Evolutionary conservation across 1,140 invertebrate species (phyloP), one percentile per base, ranked within the genome.

Genomic region (Orius laevigatus): DNA sequence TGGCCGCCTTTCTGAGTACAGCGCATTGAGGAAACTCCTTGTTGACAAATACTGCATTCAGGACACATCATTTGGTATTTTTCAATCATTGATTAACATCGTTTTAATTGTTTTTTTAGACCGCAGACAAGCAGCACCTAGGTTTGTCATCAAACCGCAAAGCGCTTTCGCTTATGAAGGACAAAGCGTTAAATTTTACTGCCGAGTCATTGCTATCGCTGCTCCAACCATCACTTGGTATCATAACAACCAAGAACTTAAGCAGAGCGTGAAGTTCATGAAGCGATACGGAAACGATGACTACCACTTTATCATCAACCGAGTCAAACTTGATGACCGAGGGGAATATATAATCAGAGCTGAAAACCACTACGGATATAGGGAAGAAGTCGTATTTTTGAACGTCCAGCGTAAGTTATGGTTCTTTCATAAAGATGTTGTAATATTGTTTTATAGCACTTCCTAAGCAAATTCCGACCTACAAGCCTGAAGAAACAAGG

Each of bases 251-350:
- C 72, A 78, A 55, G 92, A 97, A 59, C 68, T 98, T n/a, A 74
- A 84, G 46, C 95, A 98, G 67, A 95, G 91, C 56, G 91, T 96
- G 18, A 99, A 99, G 67, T 95, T 92, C 66, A 98, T 98, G 93
- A 98, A 98, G 69, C 78, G 93, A 55, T 98, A 98, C 62, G 71
- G 78, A 25, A 89, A 87, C 33, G 90, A 95, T 55, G 91, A 98
- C 62, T 98, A 93, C 62, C 92, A 92, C 58, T 93, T 99, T 62
- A 82, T 95, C 39, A 96, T 99, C 52, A 98, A 96, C 64, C 76
- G 95, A 56, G 83, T 85, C 6, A 96, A 92, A 64, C 64, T 92
- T 48, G 85, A 90, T 54, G 94, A 99, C 63, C 78, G 91, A 60
- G 95, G 95, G 58, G 93, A 97, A 63, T 98, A 98, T 62, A 83